phyloP scores from a whole-genome alignment of 1,140 invertebrate species.

The Tetraneura akinire region DNA sequence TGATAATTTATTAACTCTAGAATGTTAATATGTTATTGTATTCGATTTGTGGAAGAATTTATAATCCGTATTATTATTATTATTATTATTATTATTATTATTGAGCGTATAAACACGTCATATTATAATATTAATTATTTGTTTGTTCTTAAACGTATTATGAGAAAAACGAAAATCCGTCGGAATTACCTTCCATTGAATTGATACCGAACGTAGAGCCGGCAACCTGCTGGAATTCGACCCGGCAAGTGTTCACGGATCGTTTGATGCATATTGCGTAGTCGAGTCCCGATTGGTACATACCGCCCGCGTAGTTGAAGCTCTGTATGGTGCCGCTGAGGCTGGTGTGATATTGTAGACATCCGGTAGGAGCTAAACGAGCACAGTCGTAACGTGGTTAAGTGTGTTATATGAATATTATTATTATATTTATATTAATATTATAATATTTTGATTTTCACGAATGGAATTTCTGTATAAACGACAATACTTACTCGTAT shows the following conservation, averaged over 20 bases:
- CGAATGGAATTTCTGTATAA: no score
- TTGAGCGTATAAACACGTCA: no score
- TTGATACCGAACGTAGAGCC: conserved; percentile 53
- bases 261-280: conserved; percentile 73
- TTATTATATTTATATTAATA: background rate
- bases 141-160: no score
- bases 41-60: no score
- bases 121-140: no score
- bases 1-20: no score
- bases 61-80: no score
- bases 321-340: conserved; percentile 66
- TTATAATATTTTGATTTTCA: no score
- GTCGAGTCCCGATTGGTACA: conserved; percentile 74
- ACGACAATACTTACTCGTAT: no score
- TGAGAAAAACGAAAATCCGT: no score
- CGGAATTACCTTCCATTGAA: conserved; percentile 51
- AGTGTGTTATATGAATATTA: conserved; percentile 1
- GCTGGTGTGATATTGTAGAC: conserved; percentile 71
- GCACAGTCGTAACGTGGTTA: background rate
- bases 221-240: conserved; percentile 52
- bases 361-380: conserved; percentile 64
- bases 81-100: no score
- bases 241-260: conserved; percentile 54
- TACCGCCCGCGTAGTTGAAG: conserved; percentile 67
- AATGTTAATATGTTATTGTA: no score